Evolutionary conservation across 2,888 invertebrate species (phyloP), one percentile per base, ranked within the genome.

Genomic region (Melinaea menophilus): DNA sequence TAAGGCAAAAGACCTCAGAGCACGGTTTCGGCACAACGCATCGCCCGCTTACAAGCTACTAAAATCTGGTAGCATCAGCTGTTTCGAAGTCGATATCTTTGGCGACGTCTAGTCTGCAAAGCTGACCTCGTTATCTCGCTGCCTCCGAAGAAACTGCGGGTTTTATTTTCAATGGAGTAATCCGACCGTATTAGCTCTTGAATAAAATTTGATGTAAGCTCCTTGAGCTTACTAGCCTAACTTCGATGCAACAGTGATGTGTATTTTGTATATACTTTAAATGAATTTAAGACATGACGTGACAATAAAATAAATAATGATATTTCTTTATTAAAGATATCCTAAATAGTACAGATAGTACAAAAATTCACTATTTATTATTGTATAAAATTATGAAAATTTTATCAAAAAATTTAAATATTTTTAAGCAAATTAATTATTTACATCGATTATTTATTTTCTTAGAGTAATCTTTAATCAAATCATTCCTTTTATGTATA

Each of bases 21-120:
- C 22, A 55, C 51, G 37, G 66, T 67, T 70, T 71, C 75, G 72
- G 72, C 71, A 72, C 75, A 70, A 69, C 77, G 75, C 76, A 75
- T 57, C 71, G 73, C 70, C 60, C 67, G 72, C 71, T 70, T 70
- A 76, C 73, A 74, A 75, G 73, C 79, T 78, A 84, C 86, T 85
- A 77, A 85, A 79, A 80, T 80, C 79, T 80, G 80, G 78, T 72
- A 75, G 77, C 77, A 88, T 88, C 87, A 86, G 88, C 86, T 86
- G 87, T 82, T 84, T 77, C 75, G 74, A 71, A 80, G 84, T 89
- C 90, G 86, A 90, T 90, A 89, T 70, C 80, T 71, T 66, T 79
- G 90, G 90, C 90, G 90, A 78, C 90, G 85, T 78, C 84, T 82
- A 75, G 89, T 88, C 89, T 89, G 77, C 76, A 73, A 73, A 73